Evolutionary conservation across 2,888 invertebrate genomes (phyloP), one percentile per base, ranked within the genome.

Genomic region (Muscina levida): DNA sequence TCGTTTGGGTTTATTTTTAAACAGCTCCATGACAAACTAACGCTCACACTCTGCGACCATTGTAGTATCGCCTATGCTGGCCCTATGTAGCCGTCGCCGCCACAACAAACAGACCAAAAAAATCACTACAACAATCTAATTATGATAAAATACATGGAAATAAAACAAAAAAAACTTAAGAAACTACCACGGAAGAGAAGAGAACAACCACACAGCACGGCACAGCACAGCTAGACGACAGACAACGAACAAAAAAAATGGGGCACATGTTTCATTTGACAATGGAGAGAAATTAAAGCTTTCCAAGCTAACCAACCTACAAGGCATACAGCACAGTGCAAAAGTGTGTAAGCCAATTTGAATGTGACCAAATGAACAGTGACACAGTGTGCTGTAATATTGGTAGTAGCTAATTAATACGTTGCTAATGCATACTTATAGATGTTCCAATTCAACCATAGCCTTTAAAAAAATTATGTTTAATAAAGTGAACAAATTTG

Each of bases 41-140:
- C n/a, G 57, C 37, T 15, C 13, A 15, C 57, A 37, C 22, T 0
- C 3, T 39, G 8, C 62, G 42, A 39, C 6, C 62, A 62, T 2
- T n/a, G 17, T 39, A 39, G n/a, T 39, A 59, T 42, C 42, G 39
- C 62, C 39, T 42, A 48, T 8, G 3, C 31, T 31, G 31, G 3
- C 31, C 3, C 3, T 31, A 3, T 31, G 31, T n/a, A n/a, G n/a
- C n/a, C n/a, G 31, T 31, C 8, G 2, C 24, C n/a, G n/a, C 22
- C 6, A 56, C 59, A 59, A 62, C 62, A 62, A 53, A 62, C 56
- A 56, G 26, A 31, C 39, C 2, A 19, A 42, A 5, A 31, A 39
- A 62, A 62, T 62, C 62, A 62, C 39, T 62, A 62, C 62, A 62
- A 62, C 62, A 62, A 62, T 62, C 42, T 62, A 62, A 62, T 62